Evolutionary conservation across 2,888 invertebrate genomes (phyloP), one percentile per base, ranked within the genome.

Genomic region (Hypomecis atomaria): DNA sequence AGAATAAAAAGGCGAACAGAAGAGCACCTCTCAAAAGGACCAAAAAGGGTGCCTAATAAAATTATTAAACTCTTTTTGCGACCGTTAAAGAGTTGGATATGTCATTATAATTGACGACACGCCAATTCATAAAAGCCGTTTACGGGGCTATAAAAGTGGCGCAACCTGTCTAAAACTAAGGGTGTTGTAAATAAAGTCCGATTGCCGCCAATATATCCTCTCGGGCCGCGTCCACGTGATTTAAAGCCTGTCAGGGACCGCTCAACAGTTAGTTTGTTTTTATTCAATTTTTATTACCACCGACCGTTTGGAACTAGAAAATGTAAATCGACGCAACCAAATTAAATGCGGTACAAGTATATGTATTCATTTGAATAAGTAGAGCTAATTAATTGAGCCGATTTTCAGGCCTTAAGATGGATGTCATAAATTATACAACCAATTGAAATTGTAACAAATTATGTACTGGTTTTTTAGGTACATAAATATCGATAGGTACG

Each of bases 161-260:
- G 75, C 71, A 75, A 71, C 75, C 77, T 73, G 77, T 75, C 75
- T 69, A 69, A 73, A 71, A 69, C 55, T 64, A 59, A 69, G 78
- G 76, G 79, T 67, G 82, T 71, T 78, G 82, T 84, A 83, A 82
- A 82, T 87, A 80, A 87, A 68, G 71, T 69, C 74, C 69, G 80
- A 85, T 86, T 84, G 85, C 82, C 73, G 78, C 76, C 84, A 79
- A 83, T 86, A 87, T 86, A 87, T 79, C 77, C 73, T 72, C 63
- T 60, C 34, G 47, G 40, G 38, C 65, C 59, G 65, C 65, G 65
- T 65, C 65, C 65, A 43, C 63, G 69, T 66, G 72, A 64, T 67
- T 67, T 67, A 67, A 54, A 57, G 34, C 63, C 58, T 54, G 63
- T 34, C 62, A 54, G 43, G 36, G 66, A 62, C 67, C 62, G 58